phyloP scores from a whole-genome alignment of 2,888 invertebrate species.

The Zygaena filipendulae region DNA sequence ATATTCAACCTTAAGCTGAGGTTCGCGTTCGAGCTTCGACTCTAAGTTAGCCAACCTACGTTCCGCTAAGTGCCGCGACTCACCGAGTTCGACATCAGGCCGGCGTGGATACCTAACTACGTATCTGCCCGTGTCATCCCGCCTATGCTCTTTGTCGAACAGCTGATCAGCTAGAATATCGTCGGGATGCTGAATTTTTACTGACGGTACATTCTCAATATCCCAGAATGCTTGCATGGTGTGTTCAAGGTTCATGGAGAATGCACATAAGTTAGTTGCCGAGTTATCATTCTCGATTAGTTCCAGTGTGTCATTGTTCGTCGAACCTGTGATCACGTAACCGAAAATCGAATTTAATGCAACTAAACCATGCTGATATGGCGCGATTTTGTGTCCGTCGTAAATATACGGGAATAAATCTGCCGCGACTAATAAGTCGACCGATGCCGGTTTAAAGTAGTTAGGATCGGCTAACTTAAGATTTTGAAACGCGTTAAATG shows the following conservation, averaged over 20 bases:
- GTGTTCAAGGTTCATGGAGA: too few species aligned
- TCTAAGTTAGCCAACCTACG: conserved; percentile 2
- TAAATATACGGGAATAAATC: not conserved
- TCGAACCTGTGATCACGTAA: not conserved
- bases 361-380: not conserved
- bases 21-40: conserved; percentile 1
- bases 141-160: too few species aligned
- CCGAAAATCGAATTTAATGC: not conserved
- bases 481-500: not conserved
- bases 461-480: not conserved
- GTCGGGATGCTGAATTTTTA: not conserved
- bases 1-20: conserved; percentile 3
- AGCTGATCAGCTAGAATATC: too few species aligned
- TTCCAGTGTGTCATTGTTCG: too few species aligned
- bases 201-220: not conserved
- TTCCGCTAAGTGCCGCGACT: not conserved
- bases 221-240: too few species aligned
- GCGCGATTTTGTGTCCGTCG: not conserved
- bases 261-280: too few species aligned
- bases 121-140: too few species aligned
- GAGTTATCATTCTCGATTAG: too few species aligned
- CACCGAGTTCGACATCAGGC: conserved; percentile 1
- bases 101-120: too few species aligned
- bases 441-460: conserved; percentile 1
- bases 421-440: not conserved